Percentiles rank a stretch among this genome's conserved stretches.
These are phyloP conservation scores for Gadus chalcogrammus DNA, from an alignment of 2,113 vertebrate species.

Conservation along the genomic window DNA sequence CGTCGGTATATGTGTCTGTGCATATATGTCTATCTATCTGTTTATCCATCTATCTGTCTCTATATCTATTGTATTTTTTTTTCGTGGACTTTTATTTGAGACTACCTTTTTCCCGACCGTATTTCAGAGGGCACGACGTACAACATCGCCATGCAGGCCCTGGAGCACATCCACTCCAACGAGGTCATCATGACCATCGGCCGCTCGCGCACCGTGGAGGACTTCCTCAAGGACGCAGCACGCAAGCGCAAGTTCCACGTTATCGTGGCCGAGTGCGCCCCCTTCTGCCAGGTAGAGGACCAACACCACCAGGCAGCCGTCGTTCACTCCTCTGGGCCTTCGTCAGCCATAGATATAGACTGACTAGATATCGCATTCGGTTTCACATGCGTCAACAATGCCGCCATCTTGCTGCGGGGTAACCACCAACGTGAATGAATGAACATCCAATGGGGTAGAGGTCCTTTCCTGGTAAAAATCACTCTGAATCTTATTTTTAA, in stretches of 20 bases:
- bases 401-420: too few species aligned
- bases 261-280: conserved; percentile 94
- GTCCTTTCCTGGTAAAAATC: too few species aligned
- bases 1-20: too few species aligned
- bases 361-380: too few species aligned
- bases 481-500: too few species aligned
- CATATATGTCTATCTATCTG: not conserved
- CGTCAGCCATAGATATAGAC: too few species aligned
- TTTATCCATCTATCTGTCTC: too few species aligned
- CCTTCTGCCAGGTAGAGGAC: conserved; percentile 88
- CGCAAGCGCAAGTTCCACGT: conserved; percentile 95
- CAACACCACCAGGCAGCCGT: too few species aligned
- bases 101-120: not conserved
- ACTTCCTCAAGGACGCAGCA: conserved; percentile 91
- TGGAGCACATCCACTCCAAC: conserved; percentile 97
- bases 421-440: too few species aligned
- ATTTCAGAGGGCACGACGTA: conserved; percentile 88
- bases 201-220: conserved; percentile 88
- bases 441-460: too few species aligned
- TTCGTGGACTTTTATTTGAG: not conserved
- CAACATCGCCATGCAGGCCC: conserved; percentile 92
- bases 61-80: not conserved
- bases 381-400: too few species aligned
- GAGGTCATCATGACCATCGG: conserved; percentile 99
- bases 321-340: too few species aligned